Evolutionary conservation across 2,113 vertebrate genomes (phyloP).

Genomic region (Xyliphius kryptos): DNA sequence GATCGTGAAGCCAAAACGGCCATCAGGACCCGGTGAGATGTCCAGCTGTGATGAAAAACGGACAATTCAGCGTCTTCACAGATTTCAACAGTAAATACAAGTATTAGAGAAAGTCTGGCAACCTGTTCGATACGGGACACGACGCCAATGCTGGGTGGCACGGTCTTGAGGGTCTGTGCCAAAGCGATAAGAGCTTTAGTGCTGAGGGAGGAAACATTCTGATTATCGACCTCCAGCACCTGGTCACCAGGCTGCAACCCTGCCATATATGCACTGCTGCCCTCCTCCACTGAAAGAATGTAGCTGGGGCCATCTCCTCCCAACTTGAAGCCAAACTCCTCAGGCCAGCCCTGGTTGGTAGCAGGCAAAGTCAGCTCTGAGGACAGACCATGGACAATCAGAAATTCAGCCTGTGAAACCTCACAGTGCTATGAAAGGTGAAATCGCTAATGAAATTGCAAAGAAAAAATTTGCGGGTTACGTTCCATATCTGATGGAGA

Average conservation of each 20-base stretch:
- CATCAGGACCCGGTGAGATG: constrained; percentile 60
- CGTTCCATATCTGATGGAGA: too few species aligned
- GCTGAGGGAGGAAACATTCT: constrained; percentile 78
- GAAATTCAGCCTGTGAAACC: background rate
- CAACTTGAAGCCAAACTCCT: constrained; percentile 88
- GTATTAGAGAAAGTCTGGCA: background rate
- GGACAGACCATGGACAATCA: background rate
- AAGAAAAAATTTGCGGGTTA: too few species aligned
- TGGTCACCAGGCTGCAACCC: constrained; percentile 87
- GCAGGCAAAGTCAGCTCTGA: constrained; percentile 57
- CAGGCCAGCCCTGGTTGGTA: constrained; percentile 90
- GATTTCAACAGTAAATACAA: background rate
- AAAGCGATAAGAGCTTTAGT: constrained; percentile 68
- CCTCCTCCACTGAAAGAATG: constrained; percentile 83
- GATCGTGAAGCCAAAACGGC: constrained; percentile 72
- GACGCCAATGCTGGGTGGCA: constrained; percentile 92
- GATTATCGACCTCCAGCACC: constrained; percentile 91
- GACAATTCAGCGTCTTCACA: too few species aligned
- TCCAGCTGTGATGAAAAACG: constrained; percentile 51
- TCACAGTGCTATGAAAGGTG: too few species aligned
- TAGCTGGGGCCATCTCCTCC: constrained; percentile 86
- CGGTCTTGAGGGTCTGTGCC: constrained; percentile 74
- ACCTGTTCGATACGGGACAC: constrained; percentile 77
- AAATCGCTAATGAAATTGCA: too few species aligned
- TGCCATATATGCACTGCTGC: constrained; percentile 81